phyloP scores from a whole-genome alignment of 2,888 invertebrate species.

The Ligdia adustata region DNA sequence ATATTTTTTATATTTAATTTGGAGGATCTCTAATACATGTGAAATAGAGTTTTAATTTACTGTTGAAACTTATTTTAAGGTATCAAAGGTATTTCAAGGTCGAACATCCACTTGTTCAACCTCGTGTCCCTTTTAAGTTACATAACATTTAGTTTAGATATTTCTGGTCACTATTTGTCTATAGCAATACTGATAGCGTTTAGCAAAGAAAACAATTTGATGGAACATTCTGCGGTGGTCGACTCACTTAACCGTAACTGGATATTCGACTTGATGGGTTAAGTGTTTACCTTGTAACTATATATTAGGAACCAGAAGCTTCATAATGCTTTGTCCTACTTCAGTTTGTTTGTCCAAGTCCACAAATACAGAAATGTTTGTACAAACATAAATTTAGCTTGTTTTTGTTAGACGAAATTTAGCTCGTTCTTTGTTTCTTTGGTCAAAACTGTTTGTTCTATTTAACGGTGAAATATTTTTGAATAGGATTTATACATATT shows the following conservation, averaged over 20 bases:
- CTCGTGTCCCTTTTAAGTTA: too few species aligned
- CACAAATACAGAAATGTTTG: constrained; percentile 46
- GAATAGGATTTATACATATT: neutral
- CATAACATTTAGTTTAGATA: too few species aligned
- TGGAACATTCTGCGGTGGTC: constrained; percentile 74
- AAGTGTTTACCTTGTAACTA: constrained; percentile 71
- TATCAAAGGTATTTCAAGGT: too few species aligned
- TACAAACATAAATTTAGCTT: constrained; percentile 23
- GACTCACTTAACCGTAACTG: constrained; percentile 79
- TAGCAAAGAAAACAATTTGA: constrained; percentile 79
- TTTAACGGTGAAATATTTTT: constrained; percentile 4
- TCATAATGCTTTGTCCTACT: constrained; percentile 61
- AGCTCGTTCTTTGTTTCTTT: constrained; percentile 10
- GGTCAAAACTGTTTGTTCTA: constrained; percentile 12
- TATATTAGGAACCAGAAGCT: constrained; percentile 70
- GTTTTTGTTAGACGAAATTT: constrained; percentile 18
- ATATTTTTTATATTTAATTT: too few species aligned
- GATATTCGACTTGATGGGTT: constrained; percentile 69
- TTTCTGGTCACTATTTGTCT: constrained; percentile 39
- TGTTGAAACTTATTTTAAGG: too few species aligned
- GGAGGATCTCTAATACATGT: too few species aligned
- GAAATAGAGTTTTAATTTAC: too few species aligned
- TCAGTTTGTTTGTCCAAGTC: constrained; percentile 54
- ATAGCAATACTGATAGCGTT: constrained; percentile 48
- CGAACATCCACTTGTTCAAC: too few species aligned